Conservation (phyloP, 2,113 vertebrate species). For the Corythornis vintsioides region DNA sequence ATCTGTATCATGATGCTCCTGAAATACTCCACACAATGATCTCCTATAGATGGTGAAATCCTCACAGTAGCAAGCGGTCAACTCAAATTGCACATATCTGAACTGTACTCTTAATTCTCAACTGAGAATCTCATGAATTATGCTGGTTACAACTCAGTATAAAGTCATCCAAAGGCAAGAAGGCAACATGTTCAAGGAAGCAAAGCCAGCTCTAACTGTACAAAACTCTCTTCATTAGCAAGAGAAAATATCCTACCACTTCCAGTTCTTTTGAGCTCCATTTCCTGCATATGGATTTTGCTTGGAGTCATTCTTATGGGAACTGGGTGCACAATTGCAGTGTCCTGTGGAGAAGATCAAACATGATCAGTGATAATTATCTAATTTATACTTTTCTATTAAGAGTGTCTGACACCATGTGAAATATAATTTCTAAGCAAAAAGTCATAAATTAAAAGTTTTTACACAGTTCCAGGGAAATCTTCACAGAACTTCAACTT, state of each 20-base stretch:
- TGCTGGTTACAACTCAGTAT: not conserved
- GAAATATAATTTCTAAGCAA: not conserved
- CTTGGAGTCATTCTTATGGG: slow-evolving; percentile 99
- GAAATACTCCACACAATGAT: not conserved
- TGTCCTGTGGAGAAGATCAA: slow-evolving; percentile 81
- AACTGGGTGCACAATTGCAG: slow-evolving; percentile 97
- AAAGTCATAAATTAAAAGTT: not conserved
- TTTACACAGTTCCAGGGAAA: not conserved
- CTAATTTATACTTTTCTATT: not conserved
- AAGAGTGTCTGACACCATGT: not conserved
- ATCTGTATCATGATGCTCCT: not conserved
- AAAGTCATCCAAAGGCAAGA: not conserved
- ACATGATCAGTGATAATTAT: not conserved
- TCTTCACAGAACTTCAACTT: no score
- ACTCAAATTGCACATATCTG: not conserved
- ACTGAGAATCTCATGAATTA: not conserved
- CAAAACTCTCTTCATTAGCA: not conserved
- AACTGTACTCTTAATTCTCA: not conserved
- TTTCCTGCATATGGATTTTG: slow-evolving; percentile 99
- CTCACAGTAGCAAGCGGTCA: not conserved
- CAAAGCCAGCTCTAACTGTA: not conserved
- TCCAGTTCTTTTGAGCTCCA: slow-evolving; percentile 96
- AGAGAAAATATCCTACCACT: slow-evolving; percentile 81
- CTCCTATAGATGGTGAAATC: not conserved
- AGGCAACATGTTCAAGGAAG: not conserved